Base-by-base conservation (phyloP, 2,888 invertebrate species). In the Apodemia duryi region DNA sequence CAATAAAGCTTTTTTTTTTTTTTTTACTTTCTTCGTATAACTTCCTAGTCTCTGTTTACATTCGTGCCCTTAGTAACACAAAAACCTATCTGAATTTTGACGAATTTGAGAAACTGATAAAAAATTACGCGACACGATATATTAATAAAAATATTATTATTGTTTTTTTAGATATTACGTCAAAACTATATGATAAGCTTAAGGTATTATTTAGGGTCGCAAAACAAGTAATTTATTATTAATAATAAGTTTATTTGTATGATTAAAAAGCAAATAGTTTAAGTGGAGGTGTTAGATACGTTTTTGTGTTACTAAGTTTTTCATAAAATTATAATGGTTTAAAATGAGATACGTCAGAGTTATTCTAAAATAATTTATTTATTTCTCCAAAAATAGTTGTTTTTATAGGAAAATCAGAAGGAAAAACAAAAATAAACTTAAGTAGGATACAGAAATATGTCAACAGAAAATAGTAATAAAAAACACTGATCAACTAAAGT, bases 281-380 rank as follows among this genome's bases (percentile, higher is more conserved):
- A 6, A 51, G 6, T 51, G 51, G 2, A 51, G 51, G 51, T 51
- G 51, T 51, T 51, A 51, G 51, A 21, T 51, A 51, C 51, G 51
- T 21, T 51, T 51, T 51, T 51, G 51, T 51, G 51, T 51, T 51
- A 51, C 51, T 51, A 51, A 51, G 13, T 49, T 49, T 49, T 49
- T 49, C 49, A 49, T 49, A 32, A 1, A 1, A 32, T 32, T 32
- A 3, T 32, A 32, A 32, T 2, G 32, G 32, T 32, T 3, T 3
- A 4, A 32, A 32, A 32, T 32, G 32, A 32, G 32, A 32, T 49
- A 49, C 49, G 49, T 49, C 49, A 49, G 13, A 49, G 49, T 49
- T 49, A 49, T 49, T n/a, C 49, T 49, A n/a, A 49, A n/a, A 49
- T 49, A n/a, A 49, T 49, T 49, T 49, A 49, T 49, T 49, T 49